phyloP scores from a whole-genome alignment of 2,797 vertebrate species.

The Ibycter americanus region DNA sequence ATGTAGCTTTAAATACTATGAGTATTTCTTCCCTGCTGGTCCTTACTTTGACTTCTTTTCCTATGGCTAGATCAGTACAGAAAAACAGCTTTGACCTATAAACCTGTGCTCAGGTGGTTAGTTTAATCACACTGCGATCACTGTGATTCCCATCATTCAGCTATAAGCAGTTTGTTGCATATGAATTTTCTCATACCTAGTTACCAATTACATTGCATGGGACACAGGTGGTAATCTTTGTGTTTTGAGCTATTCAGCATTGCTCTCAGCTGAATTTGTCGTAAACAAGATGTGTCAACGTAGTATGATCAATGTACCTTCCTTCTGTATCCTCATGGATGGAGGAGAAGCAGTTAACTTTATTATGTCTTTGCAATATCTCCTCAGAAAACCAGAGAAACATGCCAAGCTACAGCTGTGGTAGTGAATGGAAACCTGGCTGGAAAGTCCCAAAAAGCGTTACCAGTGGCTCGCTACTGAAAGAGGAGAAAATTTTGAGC shows the following conservation, averaged over 20 bases:
- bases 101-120: not conserved
- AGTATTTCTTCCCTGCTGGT: not conserved
- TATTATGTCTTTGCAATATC: not conserved
- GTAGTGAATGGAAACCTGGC: not conserved
- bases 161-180: not conserved
- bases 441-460: not conserved
- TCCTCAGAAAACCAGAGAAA: not conserved
- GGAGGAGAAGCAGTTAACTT: not conserved
- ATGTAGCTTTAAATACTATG: not conserved
- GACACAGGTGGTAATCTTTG: not conserved
- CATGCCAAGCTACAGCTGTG: not conserved
- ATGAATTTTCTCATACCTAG: not conserved
- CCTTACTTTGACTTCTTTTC: not conserved
- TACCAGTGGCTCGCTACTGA: not conserved
- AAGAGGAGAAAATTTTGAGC: not conserved
- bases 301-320: not conserved
- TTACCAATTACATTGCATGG: not conserved
- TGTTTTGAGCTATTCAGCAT: not conserved
- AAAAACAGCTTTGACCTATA: not conserved
- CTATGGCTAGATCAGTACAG: not conserved
- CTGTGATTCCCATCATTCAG: not conserved
- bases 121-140: not conserved
- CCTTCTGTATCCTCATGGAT: not conserved
- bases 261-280: not conserved
- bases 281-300: not conserved